A percentile compares a stretch with the other conserved stretches of the same genome.
These are phyloP conservation scores for Dryococelus australis DNA, from an alignment of 2,888 invertebrate species.

Conservation along the genomic window DNA sequence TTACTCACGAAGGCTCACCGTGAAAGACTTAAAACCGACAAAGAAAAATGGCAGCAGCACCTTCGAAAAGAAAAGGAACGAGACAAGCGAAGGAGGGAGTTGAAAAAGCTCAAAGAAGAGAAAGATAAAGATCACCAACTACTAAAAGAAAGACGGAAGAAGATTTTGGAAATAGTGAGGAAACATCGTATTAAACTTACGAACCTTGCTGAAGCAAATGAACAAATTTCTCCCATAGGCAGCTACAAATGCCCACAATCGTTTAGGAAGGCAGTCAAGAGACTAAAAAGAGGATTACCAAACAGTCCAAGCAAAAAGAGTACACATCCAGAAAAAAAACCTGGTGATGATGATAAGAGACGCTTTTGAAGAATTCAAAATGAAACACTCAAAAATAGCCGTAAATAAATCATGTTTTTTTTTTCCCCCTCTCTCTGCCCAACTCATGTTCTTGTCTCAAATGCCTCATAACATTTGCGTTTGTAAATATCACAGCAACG, in stretches of 20 bases:
- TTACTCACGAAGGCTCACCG: neutral
- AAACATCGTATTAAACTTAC: neutral
- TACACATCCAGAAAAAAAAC: neutral
- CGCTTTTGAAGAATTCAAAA: neutral
- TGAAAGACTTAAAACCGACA: neutral
- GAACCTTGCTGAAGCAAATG: neutral
- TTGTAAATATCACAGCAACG: conserved; percentile 21
- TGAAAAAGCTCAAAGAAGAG: neutral
- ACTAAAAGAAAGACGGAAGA: neutral
- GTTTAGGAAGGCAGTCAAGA: neutral
- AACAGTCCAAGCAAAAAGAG: neutral
- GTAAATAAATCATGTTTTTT: neutral
- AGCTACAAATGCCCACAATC: conserved; percentile 23
- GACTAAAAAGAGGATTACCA: neutral
- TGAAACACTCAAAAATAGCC: neutral
- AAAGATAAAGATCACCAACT: neutral
- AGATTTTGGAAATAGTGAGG: neutral
- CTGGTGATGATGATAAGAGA: neutral
- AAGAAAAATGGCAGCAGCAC: neutral
- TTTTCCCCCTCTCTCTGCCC: conserved; percentile 10
- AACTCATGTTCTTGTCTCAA: neutral
- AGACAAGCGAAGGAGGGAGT: neutral
- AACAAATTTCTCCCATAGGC: conserved; percentile 13
- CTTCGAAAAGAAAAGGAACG: conserved; percentile 9
- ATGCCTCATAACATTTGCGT: neutral